phyloP scores from a whole-genome alignment of 2,888 invertebrate genomes.

The Phlogophora meticulosa region DNA sequence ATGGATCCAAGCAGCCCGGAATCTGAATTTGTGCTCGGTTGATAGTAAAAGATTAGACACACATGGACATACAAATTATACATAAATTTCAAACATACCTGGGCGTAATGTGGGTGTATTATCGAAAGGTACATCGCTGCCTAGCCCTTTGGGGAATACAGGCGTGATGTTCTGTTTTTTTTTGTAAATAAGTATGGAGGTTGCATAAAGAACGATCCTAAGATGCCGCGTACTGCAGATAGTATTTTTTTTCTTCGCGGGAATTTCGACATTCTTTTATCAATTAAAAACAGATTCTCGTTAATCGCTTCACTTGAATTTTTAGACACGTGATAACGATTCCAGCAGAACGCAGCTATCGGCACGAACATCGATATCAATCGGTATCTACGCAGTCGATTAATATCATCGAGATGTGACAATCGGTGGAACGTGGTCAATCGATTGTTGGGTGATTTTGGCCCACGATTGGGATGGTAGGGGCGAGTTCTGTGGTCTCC shows the following conservation, averaged over 20 bases:
- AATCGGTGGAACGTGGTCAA: slow-evolving; percentile 64
- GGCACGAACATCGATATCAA: slow-evolving; percentile 56
- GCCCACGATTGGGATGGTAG: slow-evolving; percentile 37
- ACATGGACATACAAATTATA: no score
- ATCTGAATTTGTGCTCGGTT: no score
- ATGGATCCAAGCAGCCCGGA: no score
- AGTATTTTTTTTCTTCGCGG: slow-evolving; percentile 20
- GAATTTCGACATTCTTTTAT: slow-evolving; percentile 45
- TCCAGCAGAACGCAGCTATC: slow-evolving; percentile 42
- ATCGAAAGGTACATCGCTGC: no score
- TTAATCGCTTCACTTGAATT: slow-evolving; percentile 50
- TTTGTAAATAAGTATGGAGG: not conserved
- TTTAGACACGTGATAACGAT: slow-evolving; percentile 41
- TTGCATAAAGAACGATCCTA: not conserved
- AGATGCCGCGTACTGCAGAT: slow-evolving; percentile 11
- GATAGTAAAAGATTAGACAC: no score
- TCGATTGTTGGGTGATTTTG: slow-evolving; percentile 54
- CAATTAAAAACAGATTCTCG: slow-evolving; percentile 44
- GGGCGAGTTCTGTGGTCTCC: not conserved
- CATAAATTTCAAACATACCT: no score
- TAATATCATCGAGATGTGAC: slow-evolving; percentile 47
- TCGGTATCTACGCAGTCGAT: slow-evolving; percentile 47
- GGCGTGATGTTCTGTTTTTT: no score
- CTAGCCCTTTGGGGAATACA: no score
- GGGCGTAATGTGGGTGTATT: no score